Percentiles rank a stretch among this genome's conserved stretches.
These are phyloP conservation scores for Orchesella flavescens DNA, from an alignment of 2,888 invertebrate genomes.

Conservation along the genomic window DNA sequence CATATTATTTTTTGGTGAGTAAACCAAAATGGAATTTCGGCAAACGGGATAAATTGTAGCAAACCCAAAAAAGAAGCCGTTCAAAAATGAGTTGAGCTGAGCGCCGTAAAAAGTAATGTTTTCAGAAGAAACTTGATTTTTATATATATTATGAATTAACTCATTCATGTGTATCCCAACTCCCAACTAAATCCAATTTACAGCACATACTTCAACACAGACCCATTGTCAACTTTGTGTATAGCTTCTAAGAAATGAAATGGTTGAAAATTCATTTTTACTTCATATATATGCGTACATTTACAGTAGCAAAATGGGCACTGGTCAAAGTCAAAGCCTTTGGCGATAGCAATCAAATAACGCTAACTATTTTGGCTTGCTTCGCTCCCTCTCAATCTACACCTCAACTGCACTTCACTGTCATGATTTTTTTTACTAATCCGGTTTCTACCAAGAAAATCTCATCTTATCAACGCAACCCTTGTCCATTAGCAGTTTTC, in stretches of 20 bases:
- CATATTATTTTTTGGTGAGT: neutral
- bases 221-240: neutral
- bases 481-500: too few species aligned
- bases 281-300: neutral
- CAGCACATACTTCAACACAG: neutral
- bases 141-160: neutral
- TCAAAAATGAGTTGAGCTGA: neutral
- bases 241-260: too few species aligned
- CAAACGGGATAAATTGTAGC: neutral
- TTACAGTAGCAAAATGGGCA: neutral
- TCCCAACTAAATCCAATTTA: neutral
- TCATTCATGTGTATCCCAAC: neutral
- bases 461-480: neutral
- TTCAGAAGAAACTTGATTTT: neutral
- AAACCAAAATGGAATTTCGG: neutral
- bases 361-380: neutral
- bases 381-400: neutral
- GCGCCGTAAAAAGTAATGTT: neutral
- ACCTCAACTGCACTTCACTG: neutral
- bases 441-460: neutral
- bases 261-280: neutral
- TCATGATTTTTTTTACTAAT: neutral
- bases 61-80: constrained; percentile 14
- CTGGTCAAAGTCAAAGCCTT: neutral
- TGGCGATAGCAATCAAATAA: neutral